phyloP scores from a whole-genome alignment of 1,140 invertebrate species.

The Drosophila baimaii region DNA sequence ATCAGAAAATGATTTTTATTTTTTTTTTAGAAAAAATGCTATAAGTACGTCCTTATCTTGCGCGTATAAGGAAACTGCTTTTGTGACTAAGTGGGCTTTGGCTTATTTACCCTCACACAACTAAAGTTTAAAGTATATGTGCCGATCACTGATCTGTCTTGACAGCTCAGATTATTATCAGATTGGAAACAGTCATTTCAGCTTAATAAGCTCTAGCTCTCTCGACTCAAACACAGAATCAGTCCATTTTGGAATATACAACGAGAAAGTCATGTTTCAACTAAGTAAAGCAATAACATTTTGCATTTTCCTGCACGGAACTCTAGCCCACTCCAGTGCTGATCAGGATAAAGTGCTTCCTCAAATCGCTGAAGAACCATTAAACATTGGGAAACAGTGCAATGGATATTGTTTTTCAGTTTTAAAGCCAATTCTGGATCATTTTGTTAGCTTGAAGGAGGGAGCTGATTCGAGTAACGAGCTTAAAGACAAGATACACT shows the following conservation, averaged over 20 bases:
- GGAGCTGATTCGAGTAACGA: not conserved
- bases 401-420: conserved; percentile 14
- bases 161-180: not conserved
- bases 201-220: not conserved
- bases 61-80: no score
- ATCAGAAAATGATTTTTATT: no score
- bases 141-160: no score
- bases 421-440: conserved; percentile 11
- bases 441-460: conserved; percentile 9
- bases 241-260: not conserved
- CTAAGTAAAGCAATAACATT: not conserved
- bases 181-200: not conserved
- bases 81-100: no score
- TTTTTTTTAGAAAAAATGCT: no score
- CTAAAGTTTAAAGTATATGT: no score
- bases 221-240: not conserved
- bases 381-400: not conserved
- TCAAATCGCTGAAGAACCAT: not conserved
- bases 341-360: not conserved
- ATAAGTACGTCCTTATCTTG: no score
- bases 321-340: not conserved
- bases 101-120: no score
- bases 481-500: not conserved
- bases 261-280: not conserved
- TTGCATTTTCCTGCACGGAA: conserved; percentile 3